phyloP scores from a whole-genome alignment of 2,113 vertebrate species.

The Catharus fuscescens region DNA sequence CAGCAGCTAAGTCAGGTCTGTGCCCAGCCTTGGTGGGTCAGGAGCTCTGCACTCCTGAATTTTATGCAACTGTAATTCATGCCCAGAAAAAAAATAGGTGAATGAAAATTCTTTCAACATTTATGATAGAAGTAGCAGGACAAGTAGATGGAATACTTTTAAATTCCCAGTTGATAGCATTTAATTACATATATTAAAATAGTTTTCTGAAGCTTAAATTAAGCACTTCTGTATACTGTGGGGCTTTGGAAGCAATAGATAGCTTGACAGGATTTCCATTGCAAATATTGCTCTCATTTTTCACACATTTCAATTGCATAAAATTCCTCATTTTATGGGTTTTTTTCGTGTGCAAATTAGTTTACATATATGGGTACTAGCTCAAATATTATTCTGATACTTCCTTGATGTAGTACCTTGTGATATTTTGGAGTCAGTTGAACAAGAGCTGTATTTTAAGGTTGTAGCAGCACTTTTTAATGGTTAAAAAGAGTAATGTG shows the following conservation, averaged over 20 bases:
- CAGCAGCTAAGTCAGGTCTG: background rate
- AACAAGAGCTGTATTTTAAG: conserved; percentile 5
- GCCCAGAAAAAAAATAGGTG: background rate
- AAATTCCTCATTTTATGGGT: background rate
- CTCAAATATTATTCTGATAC: background rate
- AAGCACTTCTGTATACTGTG: background rate
- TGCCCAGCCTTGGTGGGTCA: accelerated
- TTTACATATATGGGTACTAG: background rate
- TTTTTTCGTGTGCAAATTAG: background rate
- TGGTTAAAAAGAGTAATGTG: background rate
- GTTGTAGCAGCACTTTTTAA: background rate
- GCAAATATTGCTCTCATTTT: conserved; percentile 43
- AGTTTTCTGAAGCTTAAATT: conserved; percentile 17
- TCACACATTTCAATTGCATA: background rate
- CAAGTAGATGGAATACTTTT: background rate
- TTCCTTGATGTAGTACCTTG: background rate
- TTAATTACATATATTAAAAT: conserved; percentile 33
- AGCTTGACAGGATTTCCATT: conserved; percentile 37
- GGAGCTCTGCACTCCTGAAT: background rate
- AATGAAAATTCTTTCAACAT: background rate
- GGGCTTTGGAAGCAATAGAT: background rate
- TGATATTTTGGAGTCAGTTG: background rate
- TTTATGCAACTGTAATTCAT: background rate
- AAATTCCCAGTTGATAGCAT: background rate
- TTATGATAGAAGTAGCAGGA: background rate